These are phyloP conservation scores for Geotrypetes seraphini DNA, from an alignment of 2,797 vertebrate species.

Conservation along the genomic window DNA sequence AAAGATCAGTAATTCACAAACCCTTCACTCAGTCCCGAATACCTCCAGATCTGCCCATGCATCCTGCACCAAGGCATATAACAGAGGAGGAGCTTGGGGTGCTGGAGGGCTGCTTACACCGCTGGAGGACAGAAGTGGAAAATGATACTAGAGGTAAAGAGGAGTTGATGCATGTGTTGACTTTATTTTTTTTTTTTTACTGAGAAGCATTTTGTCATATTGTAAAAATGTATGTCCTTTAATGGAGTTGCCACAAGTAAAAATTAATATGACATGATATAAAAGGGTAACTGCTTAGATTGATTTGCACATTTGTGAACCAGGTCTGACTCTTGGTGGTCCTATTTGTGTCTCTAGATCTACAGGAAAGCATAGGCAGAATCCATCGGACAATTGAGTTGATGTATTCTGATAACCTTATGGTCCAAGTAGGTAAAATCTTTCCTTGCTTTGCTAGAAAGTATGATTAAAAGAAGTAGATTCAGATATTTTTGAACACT, in stretches of 20 bases:
- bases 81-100: constrained; percentile 88
- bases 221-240: background rate
- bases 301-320: no score
- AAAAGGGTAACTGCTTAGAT: no score
- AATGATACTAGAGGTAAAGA: constrained; percentile 93
- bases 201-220: no score
- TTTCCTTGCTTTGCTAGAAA: background rate
- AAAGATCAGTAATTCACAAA: constrained; percentile 82
- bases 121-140: constrained; percentile 96
- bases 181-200: no score
- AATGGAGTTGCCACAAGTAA: background rate
- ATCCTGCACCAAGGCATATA: constrained; percentile 91
- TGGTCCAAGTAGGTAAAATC: constrained; percentile 80
- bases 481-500: no score
- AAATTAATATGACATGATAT: background rate
- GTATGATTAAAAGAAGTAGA: background rate
- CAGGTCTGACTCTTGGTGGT: no score
- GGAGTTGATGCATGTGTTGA: no score
- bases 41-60: constrained; percentile 88
- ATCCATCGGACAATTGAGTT: constrained; percentile 94
- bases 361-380: constrained; percentile 91
- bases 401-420: constrained; percentile 96
- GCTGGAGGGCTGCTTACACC: constrained; percentile 89
- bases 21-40: constrained; percentile 93
- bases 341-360: constrained; percentile 66